Evolutionary conservation across 2,797 vertebrate species (phyloP), one percentile per base, ranked within the genome.

Genomic region (Allobates femoralis): DNA sequence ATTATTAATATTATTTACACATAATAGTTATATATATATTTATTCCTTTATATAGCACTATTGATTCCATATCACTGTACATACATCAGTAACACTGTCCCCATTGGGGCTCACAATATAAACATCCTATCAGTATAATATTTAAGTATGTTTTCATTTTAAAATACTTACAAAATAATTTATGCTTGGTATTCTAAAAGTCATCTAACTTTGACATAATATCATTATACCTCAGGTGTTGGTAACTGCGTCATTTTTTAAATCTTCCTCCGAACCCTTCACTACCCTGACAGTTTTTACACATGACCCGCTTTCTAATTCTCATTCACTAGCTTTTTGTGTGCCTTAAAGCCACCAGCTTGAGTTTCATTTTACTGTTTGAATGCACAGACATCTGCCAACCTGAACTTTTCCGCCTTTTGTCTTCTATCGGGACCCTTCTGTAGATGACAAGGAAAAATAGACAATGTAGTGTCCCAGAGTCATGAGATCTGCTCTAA

Each of bases 401-500:
- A 74, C 41, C 60, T 86, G 69, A 86, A 80, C 80, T 74, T 55
- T 64, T 83, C 74, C 83, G 64, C 81, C 55, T 86, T 87, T 87
- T 87, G 62, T 87, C 50, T 82, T 21, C 80, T 51, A 56, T 66
- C 34, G 55, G 62, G 26, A 71, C 34, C 62, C 23, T 86, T 83
- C 75, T 79, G 75, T 79, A 82, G 73, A 60, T 28, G 21, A 56
- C 51, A 50, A 55, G 73, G 74, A 79, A 76, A 50, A 34, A 62
- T 30, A 53, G 64, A 78, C 86, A 79, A 78, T 83, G 51, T 46
- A 51, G 51, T 87, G 81, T 73, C 80, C 55, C 15, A 21, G 41
- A 87, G 80, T 79, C 86, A 87, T 87, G 66, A 87, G 62, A 79
- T 87, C 86, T 81, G 75, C 64, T 79, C 74, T 60, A 81, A 41